Base-by-base conservation (phyloP, 2,888 invertebrate genomes). In the Stratiomys singularior region DNA sequence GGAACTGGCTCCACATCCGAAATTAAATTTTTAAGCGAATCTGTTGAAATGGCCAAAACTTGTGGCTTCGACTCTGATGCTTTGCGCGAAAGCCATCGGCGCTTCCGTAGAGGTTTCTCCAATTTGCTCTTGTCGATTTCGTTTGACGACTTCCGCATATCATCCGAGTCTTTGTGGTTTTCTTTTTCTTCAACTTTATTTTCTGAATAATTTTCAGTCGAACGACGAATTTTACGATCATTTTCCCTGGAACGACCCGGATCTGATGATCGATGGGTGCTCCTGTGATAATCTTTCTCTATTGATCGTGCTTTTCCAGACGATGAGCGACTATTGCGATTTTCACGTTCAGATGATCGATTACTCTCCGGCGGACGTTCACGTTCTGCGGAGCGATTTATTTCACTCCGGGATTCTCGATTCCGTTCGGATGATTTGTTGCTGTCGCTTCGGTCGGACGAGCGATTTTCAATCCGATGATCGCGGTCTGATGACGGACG, bases 21-120 rank as follows among this genome's bases (percentile, higher is more conserved):
- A 82, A 91, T 91, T 47, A 91, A 89, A 81, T 90, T 90, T 86
- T 93, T 93, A 1, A 94, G 87, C 47, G 93, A 90, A 87, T 93
- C 93, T 23, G 93, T 92, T 15, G 93, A 93, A 82, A 94, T 93
- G 44, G 92, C 91, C 79, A 93, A 88, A 27, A 92, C 90, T 76
- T 92, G 91, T 78, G 90, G 89, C 76, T 90, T 89, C 46, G 90
- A 86, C 74, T 87, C 86, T n/a, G 82, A 81, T 1, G 88, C 82
- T 83, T 90, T 90, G 56, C 86, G 85, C 18, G 86, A 84, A 13
- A 86, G 79, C 87, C 87, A 87, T 79, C 84, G 84, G 15, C 87
- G 83, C 78, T 86, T 86, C 15, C 85, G 83, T 84, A 79, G 86
- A 84, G 87, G 88, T 88, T 89, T 87, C n/a, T 77, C 69, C 3